These are phyloP conservation scores for Rhizomys pruinosus DNA, from an alignment of 2,113 vertebrate species.

Conservation along the genomic window DNA sequence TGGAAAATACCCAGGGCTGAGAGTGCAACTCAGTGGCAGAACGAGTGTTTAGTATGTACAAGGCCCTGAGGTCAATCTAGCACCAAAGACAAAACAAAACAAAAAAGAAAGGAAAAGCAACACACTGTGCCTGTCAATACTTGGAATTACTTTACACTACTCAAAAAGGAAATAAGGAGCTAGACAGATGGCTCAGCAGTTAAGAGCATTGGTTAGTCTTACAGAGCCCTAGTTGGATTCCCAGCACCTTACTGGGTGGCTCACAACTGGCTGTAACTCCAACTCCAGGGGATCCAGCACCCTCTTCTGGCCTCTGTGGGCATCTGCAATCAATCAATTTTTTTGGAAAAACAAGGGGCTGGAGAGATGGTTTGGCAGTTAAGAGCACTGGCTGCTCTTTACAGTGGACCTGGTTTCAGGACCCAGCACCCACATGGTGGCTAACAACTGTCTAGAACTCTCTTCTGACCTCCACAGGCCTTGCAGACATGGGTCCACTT, in stretches of 20 bases:
- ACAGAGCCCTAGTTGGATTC: neutral
- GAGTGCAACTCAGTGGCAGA: neutral
- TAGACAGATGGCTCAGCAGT: neutral
- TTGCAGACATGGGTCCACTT: neutral
- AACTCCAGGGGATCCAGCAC: neutral
- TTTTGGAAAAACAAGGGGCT: neutral
- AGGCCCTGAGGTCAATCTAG: neutral
- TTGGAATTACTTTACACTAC: neutral
- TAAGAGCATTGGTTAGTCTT: neutral
- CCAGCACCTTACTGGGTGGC: too few relatives aligned
- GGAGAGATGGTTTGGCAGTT: neutral
- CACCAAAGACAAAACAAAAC: neutral
- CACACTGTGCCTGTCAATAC: neutral
- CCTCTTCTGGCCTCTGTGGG: neutral
- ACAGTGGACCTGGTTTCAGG: neutral
- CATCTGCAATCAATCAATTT: neutral
- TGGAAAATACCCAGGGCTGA: neutral
- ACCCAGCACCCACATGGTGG: too few relatives aligned
- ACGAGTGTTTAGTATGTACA: too few relatives aligned
- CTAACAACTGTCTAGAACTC: neutral
- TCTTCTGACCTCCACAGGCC: neutral
- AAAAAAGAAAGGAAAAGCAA: neutral
- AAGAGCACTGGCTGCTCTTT: neutral
- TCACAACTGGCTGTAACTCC: neutral
- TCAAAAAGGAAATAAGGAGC: neutral